A percentile compares a stretch with the other conserved stretches of the same genome.
These are phyloP conservation scores for Felis chaus DNA, from an alignment of 2,113 vertebrate genomes.

Conservation along the genomic window DNA sequence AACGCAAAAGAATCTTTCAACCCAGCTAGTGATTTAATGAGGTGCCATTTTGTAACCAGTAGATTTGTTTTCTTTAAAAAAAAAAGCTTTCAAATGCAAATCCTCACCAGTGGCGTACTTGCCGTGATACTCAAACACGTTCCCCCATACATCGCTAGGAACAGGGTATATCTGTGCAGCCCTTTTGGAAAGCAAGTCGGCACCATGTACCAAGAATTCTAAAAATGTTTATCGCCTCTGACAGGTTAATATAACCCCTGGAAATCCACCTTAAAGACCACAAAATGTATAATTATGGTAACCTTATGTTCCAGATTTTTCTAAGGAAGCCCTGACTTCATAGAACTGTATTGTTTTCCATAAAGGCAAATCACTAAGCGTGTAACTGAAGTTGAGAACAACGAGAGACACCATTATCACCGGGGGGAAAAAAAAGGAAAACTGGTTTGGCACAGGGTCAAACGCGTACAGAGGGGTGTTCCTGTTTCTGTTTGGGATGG, in stretches of 20 bases:
- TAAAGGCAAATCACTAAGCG: neutral
- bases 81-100: neutral
- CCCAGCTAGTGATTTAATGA: neutral
- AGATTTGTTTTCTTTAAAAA: neutral
- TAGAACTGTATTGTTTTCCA: neutral
- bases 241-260: neutral
- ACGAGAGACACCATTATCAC: neutral
- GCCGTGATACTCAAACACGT: neutral
- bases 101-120: neutral
- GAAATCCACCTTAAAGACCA: neutral
- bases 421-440: neutral
- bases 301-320: neutral
- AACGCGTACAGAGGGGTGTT: too few relatives aligned
- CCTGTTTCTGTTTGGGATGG: neutral
- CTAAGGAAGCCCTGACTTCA: neutral
- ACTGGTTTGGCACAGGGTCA: rapidly evolving
- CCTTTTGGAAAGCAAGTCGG: neutral
- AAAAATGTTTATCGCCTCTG: neutral
- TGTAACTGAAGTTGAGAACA: neutral
- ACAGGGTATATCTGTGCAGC: neutral
- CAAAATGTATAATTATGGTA: neutral
- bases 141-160: neutral
- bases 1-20: neutral
- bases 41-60: neutral
- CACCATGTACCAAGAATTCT: neutral